Evolutionary conservation across 1,140 invertebrate genomes (phyloP), one percentile per base, ranked within the genome.

Genomic region (Macrostomum lignano): DNA sequence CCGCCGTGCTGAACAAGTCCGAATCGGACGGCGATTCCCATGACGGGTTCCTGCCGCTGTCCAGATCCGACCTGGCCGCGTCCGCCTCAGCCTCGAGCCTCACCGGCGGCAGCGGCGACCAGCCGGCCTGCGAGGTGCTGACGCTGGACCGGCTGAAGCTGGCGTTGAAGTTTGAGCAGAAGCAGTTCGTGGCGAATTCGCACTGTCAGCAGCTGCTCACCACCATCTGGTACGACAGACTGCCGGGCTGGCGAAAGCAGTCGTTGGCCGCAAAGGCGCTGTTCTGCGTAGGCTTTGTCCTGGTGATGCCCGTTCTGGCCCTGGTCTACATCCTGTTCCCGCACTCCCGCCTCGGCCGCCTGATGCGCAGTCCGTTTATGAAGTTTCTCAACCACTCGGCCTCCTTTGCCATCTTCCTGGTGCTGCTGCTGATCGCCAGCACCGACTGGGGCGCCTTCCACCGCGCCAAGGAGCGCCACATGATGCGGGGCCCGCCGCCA

Each of bases 321-420:
- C 60, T 81, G 19, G 74, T 74, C 25, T 93, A 93, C 55, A 74
- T 91, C 44, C 63, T 84, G 21, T 75, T 78, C 9, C 84, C 86
- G 1, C 73, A 82, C 53, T 82, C 76, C 23, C 65, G 67, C 33
- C 65, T 77, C 36, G 82, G 82, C 10, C 72, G 76, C 45, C 81
- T 79, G 3, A 71, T 93, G 62, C 66, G 81, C 33, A 88, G 88
- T 52, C 86, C 86, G 5, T 93, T 94, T 62, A 93, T 94, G 61
- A 94, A 94, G 60, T 94, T 94, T 60, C 76, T 94, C 36, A 93
- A 82, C 51, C 78, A 93, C 59, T 91, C 81, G 23, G 81, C 81
- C 1, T 88, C 81, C 26, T 94, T 93, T 55, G 81, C 86, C 46
- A 82, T 77, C 39, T 94, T 94, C 61, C 62, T 94, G 33, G 79